Conservation (phyloP, 2,888 invertebrate genomes). For the Cristatella mucedo region DNA sequence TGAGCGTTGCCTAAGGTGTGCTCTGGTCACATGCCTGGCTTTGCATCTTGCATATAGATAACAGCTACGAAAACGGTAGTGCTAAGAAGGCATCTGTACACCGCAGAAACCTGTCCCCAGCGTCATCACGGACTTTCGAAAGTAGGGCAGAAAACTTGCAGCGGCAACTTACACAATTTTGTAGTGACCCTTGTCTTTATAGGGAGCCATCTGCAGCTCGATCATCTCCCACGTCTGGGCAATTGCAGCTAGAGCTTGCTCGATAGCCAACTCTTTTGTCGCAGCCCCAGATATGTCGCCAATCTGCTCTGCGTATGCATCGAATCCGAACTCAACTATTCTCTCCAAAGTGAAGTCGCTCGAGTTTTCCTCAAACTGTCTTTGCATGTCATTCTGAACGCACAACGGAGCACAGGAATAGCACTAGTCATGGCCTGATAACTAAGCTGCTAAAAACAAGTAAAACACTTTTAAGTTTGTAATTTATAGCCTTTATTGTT, state of each 20-base stretch:
- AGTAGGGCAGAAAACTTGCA: too few species aligned
- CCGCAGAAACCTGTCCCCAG: too few species aligned
- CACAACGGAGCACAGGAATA: too few species aligned
- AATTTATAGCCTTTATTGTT: too few species aligned
- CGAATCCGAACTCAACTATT: conserved; percentile 64
- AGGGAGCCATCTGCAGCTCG: conserved; percentile 54
- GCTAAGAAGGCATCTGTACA: not conserved
- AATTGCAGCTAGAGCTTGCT: conserved; percentile 51
- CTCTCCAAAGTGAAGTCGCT: conserved; percentile 62
- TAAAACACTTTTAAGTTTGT: too few species aligned
- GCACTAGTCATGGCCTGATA: too few species aligned
- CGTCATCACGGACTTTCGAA: too few species aligned
- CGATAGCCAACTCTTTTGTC: conserved; percentile 71
- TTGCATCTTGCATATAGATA: too few species aligned
- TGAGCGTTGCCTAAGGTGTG: not conserved
- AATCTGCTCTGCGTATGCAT: conserved; percentile 64
- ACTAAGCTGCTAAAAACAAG: too few species aligned
- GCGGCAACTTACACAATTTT: conserved; percentile 45
- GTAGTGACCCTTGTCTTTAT: conserved; percentile 50
- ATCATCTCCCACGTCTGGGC: conserved; percentile 55
- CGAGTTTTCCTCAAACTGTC: conserved; percentile 62
- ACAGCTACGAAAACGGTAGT: too few species aligned
- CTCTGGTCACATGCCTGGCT: too few species aligned
- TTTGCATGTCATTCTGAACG: conserved; percentile 48
- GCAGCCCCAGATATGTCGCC: conserved; percentile 70